phyloP scores from a whole-genome alignment of 64 coral and sea anemone genomes.

The Pachyseris speciosa region DNA sequence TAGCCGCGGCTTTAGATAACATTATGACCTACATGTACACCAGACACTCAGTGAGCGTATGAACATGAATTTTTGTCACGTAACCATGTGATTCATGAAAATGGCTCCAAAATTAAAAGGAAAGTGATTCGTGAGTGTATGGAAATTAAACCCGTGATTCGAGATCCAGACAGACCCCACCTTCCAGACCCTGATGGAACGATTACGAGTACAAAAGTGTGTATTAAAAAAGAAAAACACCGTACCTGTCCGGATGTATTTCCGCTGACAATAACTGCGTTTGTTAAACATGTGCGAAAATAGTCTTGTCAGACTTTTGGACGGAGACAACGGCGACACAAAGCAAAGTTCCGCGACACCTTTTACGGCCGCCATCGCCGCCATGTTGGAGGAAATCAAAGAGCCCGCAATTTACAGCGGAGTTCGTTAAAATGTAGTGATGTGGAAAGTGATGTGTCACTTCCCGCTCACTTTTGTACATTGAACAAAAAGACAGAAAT shows the following conservation, averaged over 20 bases:
- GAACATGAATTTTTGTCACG: too few relatives aligned
- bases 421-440: conserved; percentile 41
- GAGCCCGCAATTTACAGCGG: conserved; percentile 46
- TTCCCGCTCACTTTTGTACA: neutral
- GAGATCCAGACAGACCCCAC: too few relatives aligned
- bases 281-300: neutral
- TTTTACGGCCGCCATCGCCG: neutral
- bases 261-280: neutral
- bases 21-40: too few relatives aligned
- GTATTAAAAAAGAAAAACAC: neutral
- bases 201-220: neutral
- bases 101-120: too few relatives aligned
- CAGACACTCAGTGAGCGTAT: too few relatives aligned
- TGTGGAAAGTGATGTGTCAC: conserved; percentile 35
- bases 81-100: too few relatives aligned
- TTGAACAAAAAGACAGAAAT: neutral
- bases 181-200: too few relatives aligned
- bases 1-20: too few relatives aligned
- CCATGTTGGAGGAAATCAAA: neutral
- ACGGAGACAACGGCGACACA: neutral
- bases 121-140: too few relatives aligned
- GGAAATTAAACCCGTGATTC: too few relatives aligned
- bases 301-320: neutral
- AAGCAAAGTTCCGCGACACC: neutral
- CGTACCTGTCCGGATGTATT: conserved; percentile 9